These are phyloP conservation scores for Rhaphigaster nebulosa DNA, from an alignment of 2,888 invertebrate species.

Conservation along the genomic window DNA sequence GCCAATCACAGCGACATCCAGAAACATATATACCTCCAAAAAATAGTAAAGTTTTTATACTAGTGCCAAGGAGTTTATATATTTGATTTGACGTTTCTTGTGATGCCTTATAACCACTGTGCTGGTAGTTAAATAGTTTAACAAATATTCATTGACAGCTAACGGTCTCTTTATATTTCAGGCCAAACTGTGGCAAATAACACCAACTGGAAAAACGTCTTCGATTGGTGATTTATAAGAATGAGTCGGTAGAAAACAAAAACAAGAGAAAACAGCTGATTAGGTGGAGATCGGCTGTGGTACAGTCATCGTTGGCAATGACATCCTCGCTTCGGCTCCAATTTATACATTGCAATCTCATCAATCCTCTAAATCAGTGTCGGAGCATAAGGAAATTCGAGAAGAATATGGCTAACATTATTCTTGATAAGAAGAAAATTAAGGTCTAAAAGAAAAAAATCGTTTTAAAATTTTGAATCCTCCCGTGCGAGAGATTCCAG, in stretches of 20 bases:
- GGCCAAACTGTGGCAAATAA: background rate
- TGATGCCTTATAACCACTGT: too few species aligned
- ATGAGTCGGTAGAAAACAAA: conserved; percentile 27
- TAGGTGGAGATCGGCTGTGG: background rate
- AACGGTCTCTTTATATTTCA: background rate
- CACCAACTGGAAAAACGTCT: background rate
- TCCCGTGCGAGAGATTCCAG: too few species aligned
- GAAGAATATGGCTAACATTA: background rate
- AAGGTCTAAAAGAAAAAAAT: too few species aligned
- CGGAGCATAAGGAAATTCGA: background rate
- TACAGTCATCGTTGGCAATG: background rate
- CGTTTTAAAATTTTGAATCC: too few species aligned
- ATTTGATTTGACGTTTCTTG: too few species aligned
- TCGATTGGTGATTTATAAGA: conserved; percentile 30
- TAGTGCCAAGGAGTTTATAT: too few species aligned
- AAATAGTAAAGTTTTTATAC: too few species aligned
- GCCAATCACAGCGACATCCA: too few species aligned
- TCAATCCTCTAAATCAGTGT: background rate
- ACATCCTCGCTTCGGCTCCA: background rate
- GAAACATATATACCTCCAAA: too few species aligned
- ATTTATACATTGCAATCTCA: background rate
- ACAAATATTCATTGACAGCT: background rate
- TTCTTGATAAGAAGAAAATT: too few species aligned
- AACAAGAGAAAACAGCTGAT: conserved; percentile 28
- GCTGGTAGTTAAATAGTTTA: background rate